These are phyloP conservation scores for Pomatorhinus ruficollis DNA, from an alignment of 2,113 vertebrate species.

Conservation along the genomic window DNA sequence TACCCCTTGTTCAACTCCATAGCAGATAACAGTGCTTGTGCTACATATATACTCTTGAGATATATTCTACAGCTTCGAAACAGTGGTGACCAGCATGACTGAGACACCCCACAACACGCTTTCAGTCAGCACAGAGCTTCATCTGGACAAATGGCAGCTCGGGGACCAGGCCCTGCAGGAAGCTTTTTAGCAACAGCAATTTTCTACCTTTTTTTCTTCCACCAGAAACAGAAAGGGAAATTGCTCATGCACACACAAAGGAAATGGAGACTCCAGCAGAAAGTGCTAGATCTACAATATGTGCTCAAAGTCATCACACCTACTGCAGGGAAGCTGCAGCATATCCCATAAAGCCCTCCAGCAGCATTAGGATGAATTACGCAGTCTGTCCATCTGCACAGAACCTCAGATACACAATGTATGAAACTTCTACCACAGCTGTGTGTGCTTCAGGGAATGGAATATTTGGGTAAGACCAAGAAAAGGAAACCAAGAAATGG, in stretches of 20 bases:
- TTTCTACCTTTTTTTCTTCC: neutral
- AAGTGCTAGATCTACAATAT: neutral
- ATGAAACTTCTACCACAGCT: neutral
- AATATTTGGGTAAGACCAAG: neutral
- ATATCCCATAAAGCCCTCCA: rapidly evolving
- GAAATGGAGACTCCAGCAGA: neutral
- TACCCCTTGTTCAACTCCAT: neutral
- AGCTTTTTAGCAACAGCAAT: neutral
- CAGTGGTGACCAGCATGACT: neutral
- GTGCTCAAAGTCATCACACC: neutral
- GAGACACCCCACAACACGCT: rapidly evolving
- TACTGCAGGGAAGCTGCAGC: neutral
- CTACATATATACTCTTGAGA: neutral
- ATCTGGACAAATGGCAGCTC: neutral
- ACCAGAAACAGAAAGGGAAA: neutral
- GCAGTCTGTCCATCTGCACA: neutral
- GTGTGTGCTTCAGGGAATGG: neutral
- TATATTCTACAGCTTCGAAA: neutral
- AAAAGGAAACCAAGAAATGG: neutral
- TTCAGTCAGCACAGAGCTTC: neutral
- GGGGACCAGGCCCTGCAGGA: neutral
- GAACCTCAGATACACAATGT: neutral
- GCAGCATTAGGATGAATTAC: neutral
- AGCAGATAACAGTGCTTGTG: neutral
- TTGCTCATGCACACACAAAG: neutral